A percentile compares a stretch with the other conserved stretches of the same genome.
Conservation (phyloP, 2,888 invertebrate genomes). For the Teleogryllus oceanicus region DNA sequence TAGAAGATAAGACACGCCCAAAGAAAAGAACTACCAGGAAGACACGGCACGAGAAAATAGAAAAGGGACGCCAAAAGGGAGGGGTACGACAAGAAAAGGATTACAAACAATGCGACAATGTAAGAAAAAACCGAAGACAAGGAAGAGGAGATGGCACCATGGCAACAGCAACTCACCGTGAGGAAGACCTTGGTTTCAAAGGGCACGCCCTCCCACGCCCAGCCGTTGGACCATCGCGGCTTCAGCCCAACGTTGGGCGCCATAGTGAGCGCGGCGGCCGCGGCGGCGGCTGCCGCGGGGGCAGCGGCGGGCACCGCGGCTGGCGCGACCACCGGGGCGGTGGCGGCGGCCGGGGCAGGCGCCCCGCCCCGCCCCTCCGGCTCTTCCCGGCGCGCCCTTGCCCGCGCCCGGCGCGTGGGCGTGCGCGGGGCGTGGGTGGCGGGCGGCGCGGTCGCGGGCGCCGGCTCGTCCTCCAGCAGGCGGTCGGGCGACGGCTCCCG, state of each 20-base stretch:
- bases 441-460: background rate
- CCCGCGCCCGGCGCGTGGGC: conserved; percentile 38
- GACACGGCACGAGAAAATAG: too few relatives aligned
- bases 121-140: background rate
- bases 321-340: background rate
- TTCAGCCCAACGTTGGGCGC: conserved; percentile 36
- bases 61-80: too few relatives aligned
- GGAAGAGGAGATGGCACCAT: too few relatives aligned
- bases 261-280: background rate
- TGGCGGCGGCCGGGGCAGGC: background rate
- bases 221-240: conserved; percentile 85
- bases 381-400: conserved; percentile 41
- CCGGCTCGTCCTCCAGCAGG: conserved; percentile 39
- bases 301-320: conserved; percentile 28
- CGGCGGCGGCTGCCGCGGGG: conserved; percentile 19
- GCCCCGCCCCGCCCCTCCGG: conserved; percentile 44
- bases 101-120: background rate
- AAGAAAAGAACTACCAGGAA: too few relatives aligned
- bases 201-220: conserved; percentile 85
- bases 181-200: conserved; percentile 81
- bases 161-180: conserved; percentile 62
- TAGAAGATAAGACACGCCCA: too few relatives aligned
- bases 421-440: conserved; percentile 30
- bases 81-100: too few relatives aligned
- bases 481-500: conserved; percentile 33